Base-by-base conservation (phyloP, 2,888 invertebrate species). In the Chloroclystis v-ata region DNA sequence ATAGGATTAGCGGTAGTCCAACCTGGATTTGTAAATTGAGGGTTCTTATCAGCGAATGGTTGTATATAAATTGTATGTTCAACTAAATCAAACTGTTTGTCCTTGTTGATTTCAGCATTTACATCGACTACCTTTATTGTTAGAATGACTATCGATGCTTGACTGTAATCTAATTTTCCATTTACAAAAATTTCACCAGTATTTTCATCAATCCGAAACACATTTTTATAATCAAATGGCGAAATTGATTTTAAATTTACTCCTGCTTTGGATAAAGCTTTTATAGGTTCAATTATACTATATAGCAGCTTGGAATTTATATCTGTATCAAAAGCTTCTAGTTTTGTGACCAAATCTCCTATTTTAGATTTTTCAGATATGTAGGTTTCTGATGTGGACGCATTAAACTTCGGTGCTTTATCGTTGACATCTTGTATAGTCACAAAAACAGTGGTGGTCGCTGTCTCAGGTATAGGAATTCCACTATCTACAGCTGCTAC, bases 1-100 rank as follows among this genome's bases (percentile, higher is more conserved):
- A 90, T 79, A 0, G 94, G 92, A 56, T 91, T 91, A 0, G 91
- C 90, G 20, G 90, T 91, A 0, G 91, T 91, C 95, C 95, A 95
- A 1, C 92, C 92, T 0, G 91, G 71, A 57, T 93, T 91, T 1
- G 90, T 90, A 57, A 95, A 94, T 24, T 93, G 89, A 0, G 95
- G 94, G 74, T 93, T 93, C 61, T 92, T 91, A 58, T 94, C 93
- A 53, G 92, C 91, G 67, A 92, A 93, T 0, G 94, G 93, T 68
- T 94, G 93, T 20, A 95, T 90, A 66, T 94, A 95, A 29, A 95
- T 87, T 0, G 94, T 94, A 4, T 94, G 92, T 63, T 94, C 94
- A 0, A 90, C 90, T 41, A 86, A 78, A 38, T 91, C 92, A 32
- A 89, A 85, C 71, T 94, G 94, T 1, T 82, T 78, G 1, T 92